phyloP scores from a whole-genome alignment of 2,113 vertebrate genomes.

The Enhydra lutris region DNA sequence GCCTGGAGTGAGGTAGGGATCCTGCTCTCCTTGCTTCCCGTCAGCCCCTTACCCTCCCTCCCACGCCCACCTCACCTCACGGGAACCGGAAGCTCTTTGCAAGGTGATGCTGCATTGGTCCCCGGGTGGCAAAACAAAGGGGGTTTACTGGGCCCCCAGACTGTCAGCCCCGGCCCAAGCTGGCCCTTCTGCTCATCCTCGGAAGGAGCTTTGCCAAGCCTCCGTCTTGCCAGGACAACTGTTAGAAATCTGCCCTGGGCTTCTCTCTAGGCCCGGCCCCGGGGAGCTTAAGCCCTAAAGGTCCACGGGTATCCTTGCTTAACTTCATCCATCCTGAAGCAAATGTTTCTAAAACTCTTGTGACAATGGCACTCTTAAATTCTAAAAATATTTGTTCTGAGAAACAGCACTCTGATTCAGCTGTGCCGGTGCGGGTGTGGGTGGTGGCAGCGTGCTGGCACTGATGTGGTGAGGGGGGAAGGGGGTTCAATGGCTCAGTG shows the following conservation, averaged over 20 bases:
- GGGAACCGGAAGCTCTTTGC: background rate
- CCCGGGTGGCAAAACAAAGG: background rate
- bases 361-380: background rate
- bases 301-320: background rate
- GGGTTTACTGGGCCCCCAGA: background rate
- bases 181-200: background rate
- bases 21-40: background rate
- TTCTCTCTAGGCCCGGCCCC: background rate
- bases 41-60: background rate
- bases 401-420: background rate
- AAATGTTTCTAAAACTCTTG: background rate
- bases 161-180: background rate
- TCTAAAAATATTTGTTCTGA: conserved; percentile 43
- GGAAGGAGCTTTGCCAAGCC: background rate
- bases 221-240: background rate
- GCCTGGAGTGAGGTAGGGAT: background rate
- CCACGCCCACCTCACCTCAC: rapidly evolving
- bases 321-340: background rate
- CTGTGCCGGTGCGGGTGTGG: background rate
- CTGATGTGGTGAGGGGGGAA: rapidly evolving
- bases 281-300: background rate
- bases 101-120: background rate
- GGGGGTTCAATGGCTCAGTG: background rate
- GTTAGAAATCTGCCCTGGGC: background rate
- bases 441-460: rapidly evolving